Conservation (phyloP, 2,797 vertebrate species). For the Epinephelus coioides region DNA sequence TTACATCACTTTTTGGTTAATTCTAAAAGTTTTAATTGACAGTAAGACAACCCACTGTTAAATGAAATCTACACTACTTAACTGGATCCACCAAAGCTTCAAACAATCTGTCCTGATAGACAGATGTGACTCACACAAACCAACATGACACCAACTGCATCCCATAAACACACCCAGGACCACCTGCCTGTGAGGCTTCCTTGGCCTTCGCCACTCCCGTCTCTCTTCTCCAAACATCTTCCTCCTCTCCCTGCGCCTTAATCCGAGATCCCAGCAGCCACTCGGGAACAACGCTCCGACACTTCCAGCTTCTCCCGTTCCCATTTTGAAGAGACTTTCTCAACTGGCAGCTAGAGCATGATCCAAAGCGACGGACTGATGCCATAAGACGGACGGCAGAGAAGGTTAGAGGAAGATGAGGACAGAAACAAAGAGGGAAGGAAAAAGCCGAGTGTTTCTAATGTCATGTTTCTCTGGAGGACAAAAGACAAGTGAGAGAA, state of each 20-base stretch:
- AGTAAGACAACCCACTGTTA: not conserved
- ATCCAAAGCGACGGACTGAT: slow-evolving; percentile 78
- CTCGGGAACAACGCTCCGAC: slow-evolving; percentile 62
- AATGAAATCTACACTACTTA: not conserved
- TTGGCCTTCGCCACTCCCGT: slow-evolving; percentile 10
- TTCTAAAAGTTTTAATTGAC: not conserved
- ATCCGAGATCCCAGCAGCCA: slow-evolving; percentile 80
- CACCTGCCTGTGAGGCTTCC: slow-evolving; percentile 75
- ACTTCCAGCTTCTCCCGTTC: slow-evolving; percentile 68
- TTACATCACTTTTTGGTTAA: not conserved
- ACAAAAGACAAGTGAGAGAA: slow-evolving; percentile 61
- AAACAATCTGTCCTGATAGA: not conserved
- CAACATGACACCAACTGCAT: not conserved
- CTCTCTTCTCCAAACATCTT: slow-evolving; percentile 54
- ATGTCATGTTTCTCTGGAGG: slow-evolving; percentile 66
- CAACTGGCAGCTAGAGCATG: slow-evolving; percentile 81
- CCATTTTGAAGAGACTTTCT: slow-evolving; percentile 65
- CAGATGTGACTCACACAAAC: not conserved
- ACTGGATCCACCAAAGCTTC: not conserved
- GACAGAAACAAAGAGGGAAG: slow-evolving; percentile 24
- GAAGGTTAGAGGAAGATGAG: slow-evolving; percentile 44
- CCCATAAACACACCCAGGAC: slow-evolving; percentile 19
- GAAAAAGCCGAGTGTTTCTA: slow-evolving; percentile 32
- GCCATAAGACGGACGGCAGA: slow-evolving; percentile 73
- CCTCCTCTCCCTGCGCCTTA: slow-evolving; percentile 78